Percentiles rank a stretch among this genome's conserved stretches.
Conservation (phyloP, 2,113 vertebrate genomes). For the Pygoscelis antarcticus region DNA sequence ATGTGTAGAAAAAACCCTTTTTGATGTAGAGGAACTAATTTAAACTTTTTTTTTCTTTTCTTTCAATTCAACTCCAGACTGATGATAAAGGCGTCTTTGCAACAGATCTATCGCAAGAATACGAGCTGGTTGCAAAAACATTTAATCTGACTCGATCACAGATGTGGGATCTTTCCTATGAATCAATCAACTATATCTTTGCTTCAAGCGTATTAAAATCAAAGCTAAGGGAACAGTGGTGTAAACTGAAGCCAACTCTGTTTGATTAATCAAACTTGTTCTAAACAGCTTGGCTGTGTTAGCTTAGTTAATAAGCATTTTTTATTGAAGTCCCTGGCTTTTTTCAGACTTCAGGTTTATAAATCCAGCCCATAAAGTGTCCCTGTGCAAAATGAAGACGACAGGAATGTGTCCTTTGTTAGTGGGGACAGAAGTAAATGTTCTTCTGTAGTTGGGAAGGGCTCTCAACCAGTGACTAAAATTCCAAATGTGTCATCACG, state of each 20-base stretch:
- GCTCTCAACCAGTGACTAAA: not conserved
- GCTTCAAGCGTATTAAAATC: slow-evolving; percentile 81
- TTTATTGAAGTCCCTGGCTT: not conserved
- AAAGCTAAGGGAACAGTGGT: slow-evolving; percentile 85
- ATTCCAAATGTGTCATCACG: not conserved
- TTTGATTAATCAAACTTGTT: slow-evolving; percentile 37
- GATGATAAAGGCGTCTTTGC: slow-evolving; percentile 96
- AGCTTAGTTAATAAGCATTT: not conserved
- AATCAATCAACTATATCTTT: slow-evolving; percentile 88
- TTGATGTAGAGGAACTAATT: not conserved
- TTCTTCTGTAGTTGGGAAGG: not conserved
- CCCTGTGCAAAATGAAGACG: not conserved
- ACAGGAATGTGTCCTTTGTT: not conserved
- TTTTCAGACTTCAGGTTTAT: not conserved
- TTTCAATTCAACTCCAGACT: slow-evolving; percentile 78
- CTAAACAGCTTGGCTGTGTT: not conserved
- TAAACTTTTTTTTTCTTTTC: not conserved
- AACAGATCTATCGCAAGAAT: slow-evolving; percentile 91
- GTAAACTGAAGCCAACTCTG: slow-evolving; percentile 71
- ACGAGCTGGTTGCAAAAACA: slow-evolving; percentile 87
- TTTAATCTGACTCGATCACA: slow-evolving; percentile 84
- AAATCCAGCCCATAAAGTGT: not conserved
- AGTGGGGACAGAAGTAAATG: not conserved
- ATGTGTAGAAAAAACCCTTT: not conserved
- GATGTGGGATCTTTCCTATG: slow-evolving; percentile 87